Percentiles rank a stretch among this genome's conserved stretches.
These are phyloP conservation scores for Sternarchorhynchus goeldii DNA, from an alignment of 2,797 vertebrate species.

Conservation along the genomic window DNA sequence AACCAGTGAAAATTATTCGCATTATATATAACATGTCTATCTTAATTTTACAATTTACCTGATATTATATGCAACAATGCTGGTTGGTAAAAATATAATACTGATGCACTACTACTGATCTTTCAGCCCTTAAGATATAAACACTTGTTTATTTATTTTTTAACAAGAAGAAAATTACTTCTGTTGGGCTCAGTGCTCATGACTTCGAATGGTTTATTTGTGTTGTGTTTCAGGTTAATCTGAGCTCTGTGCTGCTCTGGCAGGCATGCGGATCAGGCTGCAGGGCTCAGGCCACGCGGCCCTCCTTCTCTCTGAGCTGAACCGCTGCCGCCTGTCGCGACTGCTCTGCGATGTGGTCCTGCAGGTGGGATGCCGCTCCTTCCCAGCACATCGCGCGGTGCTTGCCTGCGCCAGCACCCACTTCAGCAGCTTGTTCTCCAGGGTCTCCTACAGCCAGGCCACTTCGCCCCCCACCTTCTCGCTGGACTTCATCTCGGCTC, in stretches of 20 bases:
- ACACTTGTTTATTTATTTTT: too few relatives aligned
- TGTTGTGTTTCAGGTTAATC: slow-evolving; percentile 41
- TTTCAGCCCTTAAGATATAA: too few relatives aligned
- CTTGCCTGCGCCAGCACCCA: slow-evolving; percentile 88
- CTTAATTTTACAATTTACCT: too few relatives aligned
- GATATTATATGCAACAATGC: too few relatives aligned
- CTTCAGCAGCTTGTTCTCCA: slow-evolving; percentile 87
- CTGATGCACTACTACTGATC: too few relatives aligned
- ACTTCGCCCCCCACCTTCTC: slow-evolving; percentile 79
- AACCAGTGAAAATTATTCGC: too few relatives aligned
- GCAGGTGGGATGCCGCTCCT: slow-evolving; percentile 88
- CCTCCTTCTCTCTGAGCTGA: slow-evolving; percentile 90
- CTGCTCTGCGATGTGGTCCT: slow-evolving; percentile 92
- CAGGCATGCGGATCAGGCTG: slow-evolving; percentile 95
- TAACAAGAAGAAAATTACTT: too few relatives aligned
- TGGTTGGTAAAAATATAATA: too few relatives aligned
- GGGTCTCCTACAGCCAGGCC: slow-evolving; percentile 52
- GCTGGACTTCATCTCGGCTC: slow-evolving; percentile 90
- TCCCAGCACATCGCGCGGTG: slow-evolving; percentile 89
- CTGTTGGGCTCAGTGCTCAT: background rate
- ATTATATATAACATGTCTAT: too few relatives aligned
- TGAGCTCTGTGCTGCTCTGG: slow-evolving; percentile 54
- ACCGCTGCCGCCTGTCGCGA: slow-evolving; percentile 88
- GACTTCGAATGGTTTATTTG: background rate
- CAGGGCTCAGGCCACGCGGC: slow-evolving; percentile 90